A percentile compares a stretch with the other conserved stretches of the same genome.
Conservation (phyloP, 2,888 invertebrate species). For the Bembecia ichneumoniformis region DNA sequence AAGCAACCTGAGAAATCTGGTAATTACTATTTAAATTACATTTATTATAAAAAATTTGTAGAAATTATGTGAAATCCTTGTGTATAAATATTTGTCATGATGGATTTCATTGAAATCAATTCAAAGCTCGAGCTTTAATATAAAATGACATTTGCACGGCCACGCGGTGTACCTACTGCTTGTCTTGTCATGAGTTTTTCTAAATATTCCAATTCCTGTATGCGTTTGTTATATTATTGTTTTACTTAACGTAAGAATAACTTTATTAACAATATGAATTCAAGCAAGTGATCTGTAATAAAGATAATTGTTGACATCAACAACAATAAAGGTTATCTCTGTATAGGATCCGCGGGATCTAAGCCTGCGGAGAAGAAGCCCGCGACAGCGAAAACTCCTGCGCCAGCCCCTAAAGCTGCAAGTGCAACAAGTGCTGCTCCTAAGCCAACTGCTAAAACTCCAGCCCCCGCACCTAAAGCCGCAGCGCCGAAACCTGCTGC, state of each 20-base stretch:
- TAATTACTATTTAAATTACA: slow-evolving; percentile 56
- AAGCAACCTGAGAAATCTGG: slow-evolving; percentile 90
- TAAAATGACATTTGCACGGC: slow-evolving; percentile 17
- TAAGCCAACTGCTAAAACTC: slow-evolving; percentile 50
- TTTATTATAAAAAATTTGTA: neutral
- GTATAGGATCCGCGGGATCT: slow-evolving; percentile 45
- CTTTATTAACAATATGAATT: neutral
- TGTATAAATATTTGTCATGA: neutral
- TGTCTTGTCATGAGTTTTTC: neutral
- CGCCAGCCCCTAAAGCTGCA: slow-evolving; percentile 57
- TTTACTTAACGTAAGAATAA: neutral
- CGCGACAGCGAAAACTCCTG: slow-evolving; percentile 55
- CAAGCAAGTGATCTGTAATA: no score
- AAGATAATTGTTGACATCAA: neutral
- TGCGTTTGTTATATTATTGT: no score
- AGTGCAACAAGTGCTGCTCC: slow-evolving; percentile 39
- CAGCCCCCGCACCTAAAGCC: slow-evolving; percentile 64
- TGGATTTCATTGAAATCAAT: no score
- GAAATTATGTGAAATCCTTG: neutral
- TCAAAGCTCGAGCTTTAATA: neutral
- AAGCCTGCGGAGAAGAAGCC: slow-evolving; percentile 64
- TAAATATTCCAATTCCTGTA: no score
- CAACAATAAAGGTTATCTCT: neutral
- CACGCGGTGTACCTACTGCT: slow-evolving; percentile 38
- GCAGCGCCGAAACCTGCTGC: slow-evolving; percentile 55